Conservation (phyloP, 30 jellyfish, hydroid and myxozoan species). For the Aurelia sp. region DNA sequence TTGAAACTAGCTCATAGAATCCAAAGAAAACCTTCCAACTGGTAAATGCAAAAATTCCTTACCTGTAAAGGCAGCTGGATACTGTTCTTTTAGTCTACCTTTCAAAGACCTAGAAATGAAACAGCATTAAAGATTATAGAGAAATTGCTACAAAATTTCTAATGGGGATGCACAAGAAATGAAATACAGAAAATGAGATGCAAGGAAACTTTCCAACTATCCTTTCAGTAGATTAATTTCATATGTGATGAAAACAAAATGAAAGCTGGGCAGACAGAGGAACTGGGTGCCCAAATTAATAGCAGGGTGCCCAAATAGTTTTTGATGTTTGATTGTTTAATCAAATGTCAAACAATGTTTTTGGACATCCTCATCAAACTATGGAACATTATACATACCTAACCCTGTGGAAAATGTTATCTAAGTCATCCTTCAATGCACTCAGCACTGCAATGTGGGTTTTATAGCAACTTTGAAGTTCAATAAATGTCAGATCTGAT, state of each 20-base stretch:
- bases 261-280: no score
- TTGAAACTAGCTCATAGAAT: not conserved
- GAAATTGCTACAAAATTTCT: not conserved
- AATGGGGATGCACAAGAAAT: no score
- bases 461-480: slow-evolving; percentile 58
- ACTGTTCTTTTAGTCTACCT: slow-evolving; percentile 19
- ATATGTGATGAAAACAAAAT: no score
- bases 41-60: not conserved
- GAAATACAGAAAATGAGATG: no score
- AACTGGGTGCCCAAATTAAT: no score
- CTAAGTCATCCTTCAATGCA: slow-evolving; percentile 73
- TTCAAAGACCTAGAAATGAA: slow-evolving; percentile 49
- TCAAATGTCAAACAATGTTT: not conserved
- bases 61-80: slow-evolving; percentile 74
- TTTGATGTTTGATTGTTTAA: no score
- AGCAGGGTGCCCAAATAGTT: no score
- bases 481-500: slow-evolving; percentile 73
- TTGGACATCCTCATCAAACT: not conserved
- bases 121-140: not conserved
- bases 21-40: not conserved
- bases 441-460: slow-evolving; percentile 68
- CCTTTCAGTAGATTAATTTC: no score
- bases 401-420: slow-evolving; percentile 65
- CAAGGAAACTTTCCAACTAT: no score
- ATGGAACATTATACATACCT: slow-evolving; percentile 58